Base-by-base conservation (phyloP, 2,113 vertebrate genomes). In the Lutjanus erythropterus region DNA sequence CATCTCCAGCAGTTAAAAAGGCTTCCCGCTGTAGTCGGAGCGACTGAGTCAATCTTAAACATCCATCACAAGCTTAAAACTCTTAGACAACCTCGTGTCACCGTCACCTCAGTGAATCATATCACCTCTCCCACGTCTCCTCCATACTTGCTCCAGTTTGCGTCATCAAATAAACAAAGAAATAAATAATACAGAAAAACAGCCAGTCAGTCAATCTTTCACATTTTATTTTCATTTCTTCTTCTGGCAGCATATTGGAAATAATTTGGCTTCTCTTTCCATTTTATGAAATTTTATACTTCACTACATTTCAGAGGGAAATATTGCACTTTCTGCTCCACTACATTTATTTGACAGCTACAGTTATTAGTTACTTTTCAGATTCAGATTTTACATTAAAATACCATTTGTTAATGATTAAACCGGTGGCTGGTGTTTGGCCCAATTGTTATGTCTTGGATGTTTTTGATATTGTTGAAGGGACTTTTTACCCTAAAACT, bases 91-190 rank as follows among this genome's bases (percentile, higher is more conserved):
- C 86, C 88, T 85, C 16, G 1, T 80, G 56, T 81, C 85, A 58
- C 76, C n/a, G 11, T 44, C 56, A 59, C 53, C 35, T 58, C 74
- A 5, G 61, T 92, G 88, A 92, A 65, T 91, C 81, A 89, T 78
- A 49, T 59, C 87, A 66, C 75, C 78, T 81, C 88, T 78, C 88
- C 91, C 91, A 90, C 89, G 74, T 79, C 75, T 88, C 75, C 71
- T 81, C 55, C 18, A 16, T 73, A 71, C 75, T 78, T 35, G 55
- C 70, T 71, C 29, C 66, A 44, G 70, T 67, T 75, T 83, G 78
- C 76, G 80, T 86, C 86, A 84, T 68, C 69, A 80, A 60, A 86
- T 77, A 29, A 68, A 76, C 59, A 74, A 70, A 67, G 9, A 81
- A 79, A 67, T 50, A 53, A 65, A 70, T 75, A 58, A 74, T 65